These are phyloP conservation scores for Zophobas morio DNA, from an alignment of 1,140 invertebrate genomes.

Conservation along the genomic window DNA sequence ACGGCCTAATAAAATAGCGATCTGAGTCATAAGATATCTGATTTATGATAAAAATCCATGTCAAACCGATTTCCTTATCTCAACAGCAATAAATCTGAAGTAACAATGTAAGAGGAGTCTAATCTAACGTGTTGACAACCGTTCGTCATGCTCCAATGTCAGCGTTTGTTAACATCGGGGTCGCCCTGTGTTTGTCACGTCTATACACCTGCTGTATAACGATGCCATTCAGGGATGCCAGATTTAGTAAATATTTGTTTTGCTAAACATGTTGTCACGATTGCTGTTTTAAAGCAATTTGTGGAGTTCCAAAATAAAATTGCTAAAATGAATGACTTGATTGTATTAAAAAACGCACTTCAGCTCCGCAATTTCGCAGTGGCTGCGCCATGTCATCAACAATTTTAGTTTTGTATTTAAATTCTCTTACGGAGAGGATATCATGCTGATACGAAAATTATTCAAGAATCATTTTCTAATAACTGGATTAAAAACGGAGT, in stretches of 20 bases:
- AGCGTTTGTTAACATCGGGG: constrained; percentile 46
- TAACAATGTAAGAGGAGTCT: constrained; percentile 42
- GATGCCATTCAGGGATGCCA: constrained; percentile 21
- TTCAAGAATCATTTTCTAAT: constrained; percentile 32
- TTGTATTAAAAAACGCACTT: neutral
- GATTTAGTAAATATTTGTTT: constrained; percentile 42
- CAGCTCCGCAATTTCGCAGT: neutral
- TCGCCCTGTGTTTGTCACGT: constrained; percentile 44
- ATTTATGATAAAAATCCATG: constrained; percentile 30
- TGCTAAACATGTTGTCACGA: constrained; percentile 1
- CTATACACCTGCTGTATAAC: constrained; percentile 35
- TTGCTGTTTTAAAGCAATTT: constrained; percentile 26
- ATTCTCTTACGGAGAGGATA: constrained; percentile 5
- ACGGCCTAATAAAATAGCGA: constrained; percentile 7
- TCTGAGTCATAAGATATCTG: constrained; percentile 6
- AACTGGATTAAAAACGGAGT: constrained; percentile 38
- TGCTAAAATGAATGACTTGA: neutral
- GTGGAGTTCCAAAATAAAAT: constrained; percentile 9
- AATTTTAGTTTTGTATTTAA: constrained; percentile 9
- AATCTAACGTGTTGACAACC: constrained; percentile 43
- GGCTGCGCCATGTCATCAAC: constrained; percentile 5
- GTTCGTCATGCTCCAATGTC: constrained; percentile 44
- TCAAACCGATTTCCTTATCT: constrained; percentile 11
- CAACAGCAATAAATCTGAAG: constrained; percentile 31
- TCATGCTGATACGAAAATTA: constrained; percentile 38